Evolutionary conservation across 2,113 vertebrate genomes (phyloP), one percentile per base, ranked within the genome.

Genomic region (Hiodon alosoides): DNA sequence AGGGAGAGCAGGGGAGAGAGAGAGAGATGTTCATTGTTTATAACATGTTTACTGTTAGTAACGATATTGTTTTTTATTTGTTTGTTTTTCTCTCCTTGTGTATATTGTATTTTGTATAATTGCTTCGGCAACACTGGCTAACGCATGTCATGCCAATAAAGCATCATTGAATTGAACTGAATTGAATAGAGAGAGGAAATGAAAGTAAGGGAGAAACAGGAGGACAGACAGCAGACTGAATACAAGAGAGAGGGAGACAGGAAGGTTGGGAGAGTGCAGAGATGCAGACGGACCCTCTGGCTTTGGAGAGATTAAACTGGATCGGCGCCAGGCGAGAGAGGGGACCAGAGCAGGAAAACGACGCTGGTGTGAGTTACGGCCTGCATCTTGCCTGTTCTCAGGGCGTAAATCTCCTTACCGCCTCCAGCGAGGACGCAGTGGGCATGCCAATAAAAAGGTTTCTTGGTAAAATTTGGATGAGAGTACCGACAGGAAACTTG

Each of bases 301-400:
- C 53, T 74, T 46, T 3, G 54, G 73, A 74, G 73, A 74, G 67
- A 74, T 74, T 74, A 74, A 74, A 67, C 73, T 74, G 73, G 73
- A 58, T 4, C 31, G 6, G 64, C 13, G 64, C 73, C 73, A 74
- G 64, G 13, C 53, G 16, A 67, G 31, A 9, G n/a, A 67, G 62
- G 6, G 62, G n/a, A 46, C 11, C 8, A 17, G 14, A 47, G 47
- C 13, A 66, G 7, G 16, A 47, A 16, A 65, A 11, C 51, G 59
- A 48, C 50, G 60, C 48, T 62, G 47, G 17, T 47, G 52, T 74
- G 73, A 74, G 64, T 67, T 74, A 74, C 53, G 7, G 54, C 54
- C 54, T 58, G 14, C 73, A 74, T 74, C 73, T 67, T 64, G 11
- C 31, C 64, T 17, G 4, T 48, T 50, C 46, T 11, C 7, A 5